A percentile compares a stretch with the other conserved stretches of the same genome.
phyloP scores from a whole-genome alignment of 2,797 vertebrate species.

The Eutrigla gurnardus region DNA sequence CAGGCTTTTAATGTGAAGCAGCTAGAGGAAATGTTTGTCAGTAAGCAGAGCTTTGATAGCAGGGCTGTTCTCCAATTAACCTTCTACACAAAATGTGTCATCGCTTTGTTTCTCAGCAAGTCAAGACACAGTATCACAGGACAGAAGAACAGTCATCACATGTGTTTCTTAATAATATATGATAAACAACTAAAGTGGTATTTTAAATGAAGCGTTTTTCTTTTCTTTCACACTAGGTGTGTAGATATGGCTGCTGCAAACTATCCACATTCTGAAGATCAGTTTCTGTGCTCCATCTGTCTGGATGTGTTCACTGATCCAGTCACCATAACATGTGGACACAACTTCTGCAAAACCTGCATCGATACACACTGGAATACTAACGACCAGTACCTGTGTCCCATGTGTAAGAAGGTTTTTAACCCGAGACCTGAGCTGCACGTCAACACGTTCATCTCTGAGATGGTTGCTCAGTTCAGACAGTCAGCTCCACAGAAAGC shows the following conservation, averaged over 20 bases:
- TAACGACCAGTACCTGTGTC: not conserved
- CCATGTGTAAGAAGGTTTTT: not conserved
- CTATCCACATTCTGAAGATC: not conserved
- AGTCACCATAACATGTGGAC: constrained; percentile 14
- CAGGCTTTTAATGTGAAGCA: too few relatives aligned
- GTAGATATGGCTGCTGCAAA: not conserved
- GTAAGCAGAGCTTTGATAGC: too few relatives aligned
- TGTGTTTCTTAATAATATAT: too few relatives aligned
- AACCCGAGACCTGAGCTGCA: not conserved
- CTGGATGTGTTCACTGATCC: constrained; percentile 17
- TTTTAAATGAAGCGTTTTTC: too few relatives aligned
- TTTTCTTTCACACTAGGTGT: not conserved
- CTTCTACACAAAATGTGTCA: too few relatives aligned
- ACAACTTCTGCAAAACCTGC: constrained; percentile 36
- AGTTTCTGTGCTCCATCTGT: constrained; percentile 17
- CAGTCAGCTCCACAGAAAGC: not conserved
- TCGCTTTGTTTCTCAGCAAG: too few relatives aligned
- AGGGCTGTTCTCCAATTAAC: too few relatives aligned
- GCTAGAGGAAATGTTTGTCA: too few relatives aligned
- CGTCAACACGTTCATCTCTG: constrained; percentile 13
- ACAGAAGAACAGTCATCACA: too few relatives aligned
- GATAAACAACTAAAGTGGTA: too few relatives aligned
- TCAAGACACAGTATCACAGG: too few relatives aligned
- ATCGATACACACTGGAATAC: not conserved
- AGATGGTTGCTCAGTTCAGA: constrained; percentile 22